Evolutionary conservation across 2,113 vertebrate species (phyloP).

Genomic region (Ailuropoda melanoleuca): DNA sequence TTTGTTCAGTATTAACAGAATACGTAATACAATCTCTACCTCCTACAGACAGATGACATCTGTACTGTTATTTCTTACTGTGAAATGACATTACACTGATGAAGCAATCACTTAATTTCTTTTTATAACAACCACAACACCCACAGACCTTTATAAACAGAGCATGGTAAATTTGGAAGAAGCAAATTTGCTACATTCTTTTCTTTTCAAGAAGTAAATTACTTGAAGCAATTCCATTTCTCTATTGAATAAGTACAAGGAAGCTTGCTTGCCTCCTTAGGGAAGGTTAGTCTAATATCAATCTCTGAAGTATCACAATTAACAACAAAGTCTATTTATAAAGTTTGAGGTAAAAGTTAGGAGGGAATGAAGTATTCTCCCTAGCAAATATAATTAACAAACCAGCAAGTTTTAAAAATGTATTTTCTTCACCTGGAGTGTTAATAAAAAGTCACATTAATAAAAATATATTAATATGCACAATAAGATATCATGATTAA

Average conservation of each 20-base stretch:
- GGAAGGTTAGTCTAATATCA: not conserved
- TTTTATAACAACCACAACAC: not conserved
- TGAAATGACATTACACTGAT: not conserved
- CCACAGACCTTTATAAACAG: not conserved
- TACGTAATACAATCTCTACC: not conserved
- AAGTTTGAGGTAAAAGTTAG: not conserved
- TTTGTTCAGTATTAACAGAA: slow-evolving; percentile 59
- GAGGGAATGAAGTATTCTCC: not conserved
- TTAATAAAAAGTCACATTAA: not conserved
- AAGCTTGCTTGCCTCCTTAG: not conserved
- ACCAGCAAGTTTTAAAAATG: not conserved
- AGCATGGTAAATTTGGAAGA: not conserved
- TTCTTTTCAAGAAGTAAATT: not conserved
- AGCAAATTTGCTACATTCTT: not conserved
- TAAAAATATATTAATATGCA: not conserved
- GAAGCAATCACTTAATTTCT: not conserved
- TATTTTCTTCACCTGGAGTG: not conserved
- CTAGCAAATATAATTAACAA: not conserved
- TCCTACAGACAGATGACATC: not conserved
- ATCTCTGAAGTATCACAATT: not conserved
- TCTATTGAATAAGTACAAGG: not conserved
- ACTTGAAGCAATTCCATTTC: not conserved
- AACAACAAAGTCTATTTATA: slow-evolving; percentile 1
- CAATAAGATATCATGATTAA: not conserved
- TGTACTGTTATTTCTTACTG: not conserved